Conservation (phyloP, 1,140 invertebrate genomes). For the Tetramorium parvispinum region DNA sequence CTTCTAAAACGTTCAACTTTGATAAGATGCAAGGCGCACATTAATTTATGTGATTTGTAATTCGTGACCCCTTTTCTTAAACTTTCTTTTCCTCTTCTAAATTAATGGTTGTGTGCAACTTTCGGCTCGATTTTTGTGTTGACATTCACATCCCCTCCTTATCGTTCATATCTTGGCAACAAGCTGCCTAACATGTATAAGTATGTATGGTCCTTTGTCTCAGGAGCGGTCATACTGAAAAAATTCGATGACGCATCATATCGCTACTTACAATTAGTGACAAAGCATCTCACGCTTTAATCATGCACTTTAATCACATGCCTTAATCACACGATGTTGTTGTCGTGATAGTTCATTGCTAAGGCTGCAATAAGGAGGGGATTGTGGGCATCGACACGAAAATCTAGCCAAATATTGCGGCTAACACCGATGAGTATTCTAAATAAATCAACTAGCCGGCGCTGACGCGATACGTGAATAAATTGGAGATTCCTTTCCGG, state of each 20-base stretch:
- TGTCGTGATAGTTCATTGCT: not conserved
- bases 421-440: not conserved
- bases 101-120: not conserved
- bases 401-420: not conserved
- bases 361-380: not conserved
- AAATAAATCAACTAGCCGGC: not conserved
- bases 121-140: not conserved
- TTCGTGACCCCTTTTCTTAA: not conserved
- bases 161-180: not conserved
- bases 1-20: not conserved
- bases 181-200: not conserved
- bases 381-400: not conserved
- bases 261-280: not conserved
- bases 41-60: not conserved
- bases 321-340: not conserved
- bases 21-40: not conserved
- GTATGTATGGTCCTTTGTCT: not conserved
- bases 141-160: not conserved
- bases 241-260: not conserved
- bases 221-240: not conserved
- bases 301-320: not conserved
- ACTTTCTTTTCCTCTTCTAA: not conserved
- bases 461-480: not conserved
- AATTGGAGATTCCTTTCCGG: not conserved
- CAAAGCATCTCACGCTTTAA: not conserved